phyloP scores from a whole-genome alignment of 2,797 vertebrate genomes.

The Pagetopsis macropterus region DNA sequence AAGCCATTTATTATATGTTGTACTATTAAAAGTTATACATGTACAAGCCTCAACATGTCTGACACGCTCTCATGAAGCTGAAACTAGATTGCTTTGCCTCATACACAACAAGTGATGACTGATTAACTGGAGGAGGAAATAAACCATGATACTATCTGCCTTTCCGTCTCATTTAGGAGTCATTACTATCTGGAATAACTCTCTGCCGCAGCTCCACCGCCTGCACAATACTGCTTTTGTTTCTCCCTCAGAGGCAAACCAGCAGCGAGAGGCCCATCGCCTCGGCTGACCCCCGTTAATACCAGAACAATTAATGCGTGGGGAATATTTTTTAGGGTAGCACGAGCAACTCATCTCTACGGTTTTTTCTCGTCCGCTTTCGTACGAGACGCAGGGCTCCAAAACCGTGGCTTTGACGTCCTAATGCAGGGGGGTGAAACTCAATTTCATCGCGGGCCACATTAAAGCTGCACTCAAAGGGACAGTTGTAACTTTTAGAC shows the following conservation, averaged over 20 bases:
- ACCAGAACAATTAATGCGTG: background rate
- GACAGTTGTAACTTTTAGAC: no score
- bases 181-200: conserved; percentile 54
- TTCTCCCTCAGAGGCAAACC: conserved; percentile 21
- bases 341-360: no score
- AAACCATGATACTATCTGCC: background rate
- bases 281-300: background rate
- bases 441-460: no score
- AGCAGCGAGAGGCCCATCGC: conserved; percentile 48
- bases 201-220: conserved; percentile 26
- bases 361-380: background rate
- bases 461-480: no score
- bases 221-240: conserved; percentile 68
- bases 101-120: background rate
- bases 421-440: no score
- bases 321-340: background rate
- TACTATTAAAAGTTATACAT: no score
- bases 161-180: conserved; percentile 34
- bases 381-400: background rate
- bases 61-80: background rate
- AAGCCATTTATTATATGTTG: no score
- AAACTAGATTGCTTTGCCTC: background rate
- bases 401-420: background rate
- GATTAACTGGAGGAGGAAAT: background rate
- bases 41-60: background rate